A percentile compares a stretch with the other conserved stretches of the same genome.
These are phyloP conservation scores for Ditylenchus dipsaci DNA, from an alignment of 1,140 invertebrate species.

Conservation along the genomic window DNA sequence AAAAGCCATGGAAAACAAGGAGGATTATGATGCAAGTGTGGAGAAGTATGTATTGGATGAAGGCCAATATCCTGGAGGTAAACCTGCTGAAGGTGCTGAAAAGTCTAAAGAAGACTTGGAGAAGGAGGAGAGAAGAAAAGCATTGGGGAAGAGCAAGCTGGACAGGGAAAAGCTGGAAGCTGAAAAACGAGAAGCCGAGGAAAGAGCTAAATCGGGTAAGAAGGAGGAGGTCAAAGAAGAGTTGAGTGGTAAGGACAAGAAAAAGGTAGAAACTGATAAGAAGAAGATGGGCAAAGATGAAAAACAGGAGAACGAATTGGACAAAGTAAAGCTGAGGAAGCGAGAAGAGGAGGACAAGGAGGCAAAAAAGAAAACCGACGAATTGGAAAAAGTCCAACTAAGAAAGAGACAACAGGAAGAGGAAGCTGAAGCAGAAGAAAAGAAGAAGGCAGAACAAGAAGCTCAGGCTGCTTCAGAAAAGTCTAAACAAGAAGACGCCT, in stretches of 20 bases:
- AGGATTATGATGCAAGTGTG: not conserved
- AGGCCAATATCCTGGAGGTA: conserved; percentile 4
- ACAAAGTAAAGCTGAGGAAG: not conserved
- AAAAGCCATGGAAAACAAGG: not conserved
- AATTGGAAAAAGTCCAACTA: no score
- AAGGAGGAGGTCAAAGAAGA: not conserved
- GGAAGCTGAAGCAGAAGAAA: not conserved
- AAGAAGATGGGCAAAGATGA: not conserved
- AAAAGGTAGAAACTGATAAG: not conserved
- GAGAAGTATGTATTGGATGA: not conserved
- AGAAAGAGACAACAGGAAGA: not conserved
- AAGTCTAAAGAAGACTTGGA: not conserved
- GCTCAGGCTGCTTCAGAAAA: not conserved
- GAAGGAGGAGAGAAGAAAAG: not conserved
- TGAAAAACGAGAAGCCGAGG: conserved; percentile 2
- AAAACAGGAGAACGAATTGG: not conserved
- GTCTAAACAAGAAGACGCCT: not conserved
- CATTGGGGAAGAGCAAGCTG: not conserved
- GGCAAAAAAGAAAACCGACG: not conserved
- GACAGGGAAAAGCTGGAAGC: not conserved
- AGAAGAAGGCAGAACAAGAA: not conserved
- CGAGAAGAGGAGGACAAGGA: conserved; percentile 6
- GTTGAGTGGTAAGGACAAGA: not conserved
- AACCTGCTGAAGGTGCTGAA: conserved; percentile 2
- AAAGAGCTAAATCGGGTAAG: conserved; percentile 1